Percentiles rank a stretch among this genome's conserved stretches.
These are phyloP conservation scores for Leptarthrus brevirostris DNA, from an alignment of 2,888 invertebrate genomes.

Conservation along the genomic window DNA sequence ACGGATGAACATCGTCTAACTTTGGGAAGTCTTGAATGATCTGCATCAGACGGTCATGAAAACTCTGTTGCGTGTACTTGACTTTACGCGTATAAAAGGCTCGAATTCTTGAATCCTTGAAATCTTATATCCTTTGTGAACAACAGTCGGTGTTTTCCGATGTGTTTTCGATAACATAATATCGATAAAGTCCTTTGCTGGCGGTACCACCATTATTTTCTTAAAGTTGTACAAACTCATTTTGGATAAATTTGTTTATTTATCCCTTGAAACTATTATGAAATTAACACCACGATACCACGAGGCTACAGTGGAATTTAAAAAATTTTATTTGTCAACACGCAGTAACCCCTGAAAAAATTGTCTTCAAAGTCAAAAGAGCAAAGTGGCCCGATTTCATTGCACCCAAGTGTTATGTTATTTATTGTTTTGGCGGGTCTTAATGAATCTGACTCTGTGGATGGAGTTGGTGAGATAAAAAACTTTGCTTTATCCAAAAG, in stretches of 20 bases:
- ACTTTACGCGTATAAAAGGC: slow-evolving; percentile 98
- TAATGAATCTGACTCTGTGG: too few species aligned
- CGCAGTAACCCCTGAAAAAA: too few species aligned
- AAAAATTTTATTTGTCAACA: too few species aligned
- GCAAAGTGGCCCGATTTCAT: too few species aligned
- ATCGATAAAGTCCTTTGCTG: slow-evolving; percentile 97
- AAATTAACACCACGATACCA: slow-evolving; percentile 8
- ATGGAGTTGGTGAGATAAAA: too few species aligned
- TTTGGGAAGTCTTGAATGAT: slow-evolving; percentile 99
- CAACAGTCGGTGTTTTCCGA: slow-evolving; percentile 97
- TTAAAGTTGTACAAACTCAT: slow-evolving; percentile 98
- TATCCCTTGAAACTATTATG: neutral
- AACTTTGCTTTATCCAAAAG: too few species aligned
- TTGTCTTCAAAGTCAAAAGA: too few species aligned
- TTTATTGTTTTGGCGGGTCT: too few species aligned
- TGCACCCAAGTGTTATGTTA: too few species aligned
- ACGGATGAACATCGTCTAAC: slow-evolving; percentile 98
- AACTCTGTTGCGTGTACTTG: slow-evolving; percentile 96
- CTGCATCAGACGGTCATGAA: slow-evolving; percentile 93
- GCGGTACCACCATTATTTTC: slow-evolving; percentile 97
- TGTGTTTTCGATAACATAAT: slow-evolving; percentile 99
- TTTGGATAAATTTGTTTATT: slow-evolving; percentile 62
- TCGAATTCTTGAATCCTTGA: slow-evolving; percentile 94
- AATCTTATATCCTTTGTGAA: slow-evolving; percentile 97
- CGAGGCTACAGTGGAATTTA: too few species aligned